Percentiles rank a stretch among this genome's conserved stretches.
Conservation (phyloP, 1,140 invertebrate species). For the Aphelinus certus region DNA sequence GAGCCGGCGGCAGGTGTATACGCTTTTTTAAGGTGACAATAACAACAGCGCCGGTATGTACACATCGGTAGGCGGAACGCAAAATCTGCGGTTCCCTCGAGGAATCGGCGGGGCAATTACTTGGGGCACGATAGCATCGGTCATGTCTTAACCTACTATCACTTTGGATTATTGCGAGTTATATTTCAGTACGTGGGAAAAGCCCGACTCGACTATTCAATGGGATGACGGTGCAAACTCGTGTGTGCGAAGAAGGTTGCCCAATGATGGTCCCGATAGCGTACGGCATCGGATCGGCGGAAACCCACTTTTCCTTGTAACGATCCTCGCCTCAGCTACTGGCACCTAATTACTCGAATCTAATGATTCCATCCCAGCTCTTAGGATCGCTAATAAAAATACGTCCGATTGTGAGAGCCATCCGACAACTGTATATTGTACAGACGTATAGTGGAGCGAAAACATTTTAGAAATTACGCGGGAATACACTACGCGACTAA, state of each 20-base stretch:
- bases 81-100: conserved; percentile 40
- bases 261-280: conserved; percentile 63
- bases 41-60: conserved; percentile 34
- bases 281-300: conserved; percentile 54
- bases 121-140: conserved; percentile 57
- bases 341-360: conserved; percentile 23
- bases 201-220: conserved; percentile 54
- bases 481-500: neutral
- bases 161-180: conserved; percentile 64
- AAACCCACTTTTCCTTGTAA: conserved; percentile 63
- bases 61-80: conserved; percentile 22
- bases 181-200: conserved; percentile 64
- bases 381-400: too few relatives aligned
- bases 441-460: too few relatives aligned
- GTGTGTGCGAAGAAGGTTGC: conserved; percentile 61
- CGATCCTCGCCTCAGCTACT: conserved; percentile 22
- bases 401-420: too few relatives aligned
- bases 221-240: conserved; percentile 43
- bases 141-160: conserved; percentile 64
- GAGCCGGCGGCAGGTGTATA: neutral
- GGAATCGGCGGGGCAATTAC: conserved; percentile 57
- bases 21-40: conserved; percentile 17
- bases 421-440: too few relatives aligned
- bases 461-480: too few relatives aligned
- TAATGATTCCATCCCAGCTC: neutral